A percentile compares a stretch with the other conserved stretches of the same genome.
These are phyloP conservation scores for Microcebus tavaratra DNA, from an alignment of 2,113 vertebrate species.

Conservation along the genomic window DNA sequence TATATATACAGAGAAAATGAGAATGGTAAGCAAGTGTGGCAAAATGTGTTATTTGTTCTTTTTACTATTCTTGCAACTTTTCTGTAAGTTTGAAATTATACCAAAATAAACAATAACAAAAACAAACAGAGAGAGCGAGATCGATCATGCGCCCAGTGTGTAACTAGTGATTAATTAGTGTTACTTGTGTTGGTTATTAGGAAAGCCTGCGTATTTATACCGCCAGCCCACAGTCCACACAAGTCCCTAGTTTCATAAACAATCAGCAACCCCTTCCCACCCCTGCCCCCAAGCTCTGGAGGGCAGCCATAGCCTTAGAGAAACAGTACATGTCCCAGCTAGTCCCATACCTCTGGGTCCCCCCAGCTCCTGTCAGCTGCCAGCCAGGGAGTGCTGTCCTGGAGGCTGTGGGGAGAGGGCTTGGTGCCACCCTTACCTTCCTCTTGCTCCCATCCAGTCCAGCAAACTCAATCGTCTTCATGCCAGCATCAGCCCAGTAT, in stretches of 20 bases:
- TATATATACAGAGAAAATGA: background rate
- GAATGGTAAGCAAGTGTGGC: background rate
- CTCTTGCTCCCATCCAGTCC: conserved; percentile 94
- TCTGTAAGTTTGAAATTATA: background rate
- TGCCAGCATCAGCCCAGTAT: conserved; percentile 98
- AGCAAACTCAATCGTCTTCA: conserved; percentile 97
- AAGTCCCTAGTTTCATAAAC: background rate
- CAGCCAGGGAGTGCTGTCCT: background rate
- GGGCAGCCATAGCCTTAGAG: background rate
- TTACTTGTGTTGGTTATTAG: background rate
- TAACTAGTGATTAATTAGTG: background rate
- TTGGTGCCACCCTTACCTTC: conserved; percentile 84
- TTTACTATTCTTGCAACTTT: background rate
- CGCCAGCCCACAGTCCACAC: background rate
- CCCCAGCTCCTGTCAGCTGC: background rate
- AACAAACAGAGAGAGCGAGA: background rate
- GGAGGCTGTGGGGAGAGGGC: background rate
- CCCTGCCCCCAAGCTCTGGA: background rate
- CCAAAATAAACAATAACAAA: conserved; percentile 19
- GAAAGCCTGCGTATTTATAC: background rate
- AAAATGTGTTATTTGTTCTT: conserved; percentile 22
- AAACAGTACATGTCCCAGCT: background rate
- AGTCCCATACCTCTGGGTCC: too few relatives aligned
- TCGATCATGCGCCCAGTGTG: background rate
- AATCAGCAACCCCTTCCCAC: background rate